A percentile compares a stretch with the other conserved stretches of the same genome.
Conservation (phyloP, 2,797 vertebrate genomes). For the Takifugu ocellatus region DNA sequence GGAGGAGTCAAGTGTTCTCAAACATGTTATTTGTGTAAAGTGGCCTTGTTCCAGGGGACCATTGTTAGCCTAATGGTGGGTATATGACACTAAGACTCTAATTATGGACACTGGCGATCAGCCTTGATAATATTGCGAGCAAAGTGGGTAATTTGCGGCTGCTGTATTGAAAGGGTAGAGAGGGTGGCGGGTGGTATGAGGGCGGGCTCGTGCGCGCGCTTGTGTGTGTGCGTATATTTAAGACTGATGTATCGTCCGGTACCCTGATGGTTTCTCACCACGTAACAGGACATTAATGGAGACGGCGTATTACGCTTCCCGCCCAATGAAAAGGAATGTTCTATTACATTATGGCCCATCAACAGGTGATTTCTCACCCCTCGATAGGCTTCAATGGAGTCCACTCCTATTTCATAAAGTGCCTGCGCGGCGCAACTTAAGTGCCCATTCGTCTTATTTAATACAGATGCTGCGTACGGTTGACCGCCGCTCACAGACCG, state of each 20-base stretch:
- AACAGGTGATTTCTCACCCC: constrained; percentile 66
- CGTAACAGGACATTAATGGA: constrained; percentile 65
- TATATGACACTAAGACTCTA: constrained; percentile 87
- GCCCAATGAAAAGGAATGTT: constrained; percentile 63
- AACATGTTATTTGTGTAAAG: constrained; percentile 90
- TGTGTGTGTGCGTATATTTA: background rate
- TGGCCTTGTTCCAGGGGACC: constrained; percentile 87
- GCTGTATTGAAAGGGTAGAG: constrained; percentile 76
- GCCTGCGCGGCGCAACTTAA: constrained; percentile 40
- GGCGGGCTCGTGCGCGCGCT: constrained; percentile 75
- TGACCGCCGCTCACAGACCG: constrained; percentile 40
- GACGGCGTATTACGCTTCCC: constrained; percentile 59
- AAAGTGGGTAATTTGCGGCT: constrained; percentile 94
- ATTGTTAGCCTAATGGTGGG: constrained; percentile 92
- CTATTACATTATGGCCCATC: constrained; percentile 63
- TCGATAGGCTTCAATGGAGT: constrained; percentile 41
- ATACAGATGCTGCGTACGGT: constrained; percentile 45
- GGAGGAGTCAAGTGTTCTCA: constrained; percentile 92
- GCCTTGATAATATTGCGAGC: constrained; percentile 92
- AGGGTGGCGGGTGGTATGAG: constrained; percentile 37
- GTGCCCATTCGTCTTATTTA: constrained; percentile 56
- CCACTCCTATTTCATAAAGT: constrained; percentile 55
- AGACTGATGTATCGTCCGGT: constrained; percentile 59
- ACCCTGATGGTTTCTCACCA: constrained; percentile 64
- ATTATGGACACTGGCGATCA: constrained; percentile 88